Evolutionary conservation across 2,888 invertebrate genomes (phyloP).

Genomic region (Lepidochrysops patricia): DNA sequence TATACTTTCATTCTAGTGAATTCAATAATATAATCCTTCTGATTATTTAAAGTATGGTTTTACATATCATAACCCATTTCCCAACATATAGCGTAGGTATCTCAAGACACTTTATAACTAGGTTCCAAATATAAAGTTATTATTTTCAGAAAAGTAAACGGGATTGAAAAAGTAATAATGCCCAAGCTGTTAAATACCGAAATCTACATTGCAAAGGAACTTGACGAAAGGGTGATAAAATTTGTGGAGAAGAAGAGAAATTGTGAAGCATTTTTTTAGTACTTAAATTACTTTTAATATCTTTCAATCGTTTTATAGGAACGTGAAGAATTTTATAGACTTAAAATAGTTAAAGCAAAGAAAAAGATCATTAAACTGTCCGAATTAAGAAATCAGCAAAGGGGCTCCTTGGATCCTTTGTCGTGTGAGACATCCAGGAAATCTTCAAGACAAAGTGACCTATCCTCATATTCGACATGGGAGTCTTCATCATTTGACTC

Average conservation of each 20-base stretch:
- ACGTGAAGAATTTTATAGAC: conserved; percentile 63
- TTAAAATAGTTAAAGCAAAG: conserved; percentile 68
- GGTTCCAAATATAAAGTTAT: background rate
- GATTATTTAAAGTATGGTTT: too few relatives aligned
- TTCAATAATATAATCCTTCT: too few relatives aligned
- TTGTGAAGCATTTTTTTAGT: too few relatives aligned
- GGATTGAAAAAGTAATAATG: conserved; percentile 65
- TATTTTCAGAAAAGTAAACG: conserved; percentile 59
- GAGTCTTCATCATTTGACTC: background rate
- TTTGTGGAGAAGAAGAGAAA: too few relatives aligned
- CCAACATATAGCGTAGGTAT: too few relatives aligned
- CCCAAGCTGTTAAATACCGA: conserved; percentile 62
- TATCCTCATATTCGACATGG: background rate
- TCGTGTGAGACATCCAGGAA: background rate
- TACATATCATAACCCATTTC: too few relatives aligned
- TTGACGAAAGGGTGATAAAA: conserved; percentile 62
- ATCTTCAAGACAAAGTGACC: conserved; percentile 19
- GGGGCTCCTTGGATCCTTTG: background rate
- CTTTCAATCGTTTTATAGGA: conserved; percentile 37
- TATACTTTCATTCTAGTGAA: too few relatives aligned
- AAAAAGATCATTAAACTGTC: conserved; percentile 31
- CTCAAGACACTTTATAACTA: too few relatives aligned
- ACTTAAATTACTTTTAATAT: conserved; percentile 4
- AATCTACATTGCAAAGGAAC: conserved; percentile 57
- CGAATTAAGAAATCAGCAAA: background rate